Evolutionary conservation across 2,113 vertebrate species (phyloP).

Genomic region (Columba livia): DNA sequence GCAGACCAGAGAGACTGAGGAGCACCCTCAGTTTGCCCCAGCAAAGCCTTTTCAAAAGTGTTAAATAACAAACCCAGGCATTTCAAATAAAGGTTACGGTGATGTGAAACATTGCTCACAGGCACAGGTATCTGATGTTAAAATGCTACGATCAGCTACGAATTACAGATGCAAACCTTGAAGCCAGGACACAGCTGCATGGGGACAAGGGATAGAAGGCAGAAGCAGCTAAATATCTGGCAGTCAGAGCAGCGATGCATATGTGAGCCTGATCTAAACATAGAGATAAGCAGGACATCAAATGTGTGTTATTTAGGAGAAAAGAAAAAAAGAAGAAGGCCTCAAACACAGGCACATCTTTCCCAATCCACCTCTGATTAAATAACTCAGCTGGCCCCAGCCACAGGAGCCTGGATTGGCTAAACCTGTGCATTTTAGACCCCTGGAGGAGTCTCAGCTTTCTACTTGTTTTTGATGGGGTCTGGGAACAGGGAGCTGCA

Average conservation of each 20-base stretch:
- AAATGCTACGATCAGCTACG: neutral
- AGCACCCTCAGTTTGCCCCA: neutral
- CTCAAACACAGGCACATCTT: rapidly evolving
- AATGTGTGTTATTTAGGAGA: neutral
- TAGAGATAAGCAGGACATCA: rapidly evolving
- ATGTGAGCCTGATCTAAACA: neutral
- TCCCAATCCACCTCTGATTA: neutral
- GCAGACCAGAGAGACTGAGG: neutral
- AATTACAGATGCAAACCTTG: neutral
- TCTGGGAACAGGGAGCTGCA: neutral
- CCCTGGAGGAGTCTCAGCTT: neutral
- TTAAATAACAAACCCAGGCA: neutral
- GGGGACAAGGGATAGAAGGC: neutral
- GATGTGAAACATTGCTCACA: neutral
- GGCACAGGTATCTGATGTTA: neutral
- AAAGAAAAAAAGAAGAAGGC: neutral
- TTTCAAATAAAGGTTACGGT: neutral
- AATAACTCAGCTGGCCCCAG: neutral
- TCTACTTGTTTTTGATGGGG: neutral
- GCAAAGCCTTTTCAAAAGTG: neutral
- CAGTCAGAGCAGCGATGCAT: neutral
- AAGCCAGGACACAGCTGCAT: neutral
- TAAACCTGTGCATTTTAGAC: neutral
- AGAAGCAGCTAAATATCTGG: neutral
- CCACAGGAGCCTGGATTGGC: neutral